phyloP scores from a whole-genome alignment of 2,888 invertebrate genomes.

The Drosophila hamatofila region DNA sequence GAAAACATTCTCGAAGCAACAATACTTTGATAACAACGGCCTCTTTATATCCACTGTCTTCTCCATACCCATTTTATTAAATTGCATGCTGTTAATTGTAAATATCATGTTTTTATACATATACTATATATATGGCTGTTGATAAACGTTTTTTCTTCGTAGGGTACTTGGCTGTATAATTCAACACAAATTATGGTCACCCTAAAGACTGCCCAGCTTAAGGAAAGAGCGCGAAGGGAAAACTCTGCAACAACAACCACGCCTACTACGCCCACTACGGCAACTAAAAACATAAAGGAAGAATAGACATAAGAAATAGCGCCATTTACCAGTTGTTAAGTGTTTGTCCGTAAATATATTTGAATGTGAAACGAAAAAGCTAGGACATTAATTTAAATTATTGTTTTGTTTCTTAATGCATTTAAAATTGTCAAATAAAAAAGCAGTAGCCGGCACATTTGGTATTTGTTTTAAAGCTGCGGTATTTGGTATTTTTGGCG shows the following conservation, averaged over 20 bases:
- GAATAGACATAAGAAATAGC: conserved; percentile 37
- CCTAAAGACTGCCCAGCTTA: conserved; percentile 92
- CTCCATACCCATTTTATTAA: conserved; percentile 95
- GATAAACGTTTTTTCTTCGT: not conserved
- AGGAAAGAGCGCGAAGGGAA: conserved; percentile 88
- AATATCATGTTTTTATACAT: not conserved
- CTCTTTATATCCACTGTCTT: conserved; percentile 97
- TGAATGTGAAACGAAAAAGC: conserved; percentile 16
- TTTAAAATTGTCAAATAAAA: conserved; percentile 4
- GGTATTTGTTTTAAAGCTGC: conserved; percentile 14
- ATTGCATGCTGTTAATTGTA: conserved; percentile 97
- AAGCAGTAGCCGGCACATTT: conserved; percentile 5
- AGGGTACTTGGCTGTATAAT: conserved; percentile 96
- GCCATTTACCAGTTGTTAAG: conserved; percentile 18
- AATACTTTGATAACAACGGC: conserved; percentile 97
- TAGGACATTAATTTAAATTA: not conserved
- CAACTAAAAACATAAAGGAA: conserved; percentile 15
- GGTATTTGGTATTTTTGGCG: conserved; percentile 26
- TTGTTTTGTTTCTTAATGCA: not conserved
- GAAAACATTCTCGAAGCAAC: conserved; percentile 94
- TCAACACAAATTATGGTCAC: conserved; percentile 95
- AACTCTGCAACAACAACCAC: conserved; percentile 4
- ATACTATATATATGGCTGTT: not conserved
- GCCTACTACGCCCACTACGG: not conserved
- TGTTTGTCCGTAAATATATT: conserved; percentile 34